These are phyloP conservation scores for Adoxophyes honmai DNA, from an alignment of 1,140 invertebrate genomes.

Conservation along the genomic window DNA sequence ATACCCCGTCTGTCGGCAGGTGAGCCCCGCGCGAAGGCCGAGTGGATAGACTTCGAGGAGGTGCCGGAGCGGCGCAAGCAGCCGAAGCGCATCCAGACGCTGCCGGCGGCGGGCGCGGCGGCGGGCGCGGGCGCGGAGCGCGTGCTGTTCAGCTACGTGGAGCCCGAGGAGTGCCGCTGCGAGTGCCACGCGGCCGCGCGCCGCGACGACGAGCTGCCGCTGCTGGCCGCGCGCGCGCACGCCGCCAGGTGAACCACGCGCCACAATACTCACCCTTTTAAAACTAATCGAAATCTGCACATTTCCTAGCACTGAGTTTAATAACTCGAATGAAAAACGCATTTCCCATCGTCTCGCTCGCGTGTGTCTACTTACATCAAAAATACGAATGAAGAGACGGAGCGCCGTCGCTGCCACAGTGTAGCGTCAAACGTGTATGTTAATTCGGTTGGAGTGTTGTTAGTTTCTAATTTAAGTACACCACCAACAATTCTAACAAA, in stretches of 20 bases:
- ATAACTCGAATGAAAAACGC: too few relatives aligned
- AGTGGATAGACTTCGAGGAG: conserved; percentile 92
- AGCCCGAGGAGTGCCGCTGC: conserved; percentile 89
- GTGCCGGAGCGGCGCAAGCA: conserved; percentile 87
- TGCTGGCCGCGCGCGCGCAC: conserved; percentile 34
- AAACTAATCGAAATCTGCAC: too few relatives aligned
- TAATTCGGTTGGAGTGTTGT: too few relatives aligned
- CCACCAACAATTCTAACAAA: too few relatives aligned
- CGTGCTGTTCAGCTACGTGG: conserved; percentile 85
- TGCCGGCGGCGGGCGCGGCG: conserved; percentile 76
- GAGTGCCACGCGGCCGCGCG: conserved; percentile 85
- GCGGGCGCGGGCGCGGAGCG: conserved; percentile 44
- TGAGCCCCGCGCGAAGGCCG: conserved; percentile 65
- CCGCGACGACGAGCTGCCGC: conserved; percentile 46
- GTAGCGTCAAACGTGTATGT: too few relatives aligned
- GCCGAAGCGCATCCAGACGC: conserved; percentile 88
- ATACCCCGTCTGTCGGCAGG: conserved; percentile 2
- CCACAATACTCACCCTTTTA: too few relatives aligned
- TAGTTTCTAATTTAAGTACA: too few relatives aligned
- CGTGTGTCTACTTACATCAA: too few relatives aligned
- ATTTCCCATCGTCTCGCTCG: too few relatives aligned
- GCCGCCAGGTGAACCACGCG: background rate
- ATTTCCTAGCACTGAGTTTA: too few relatives aligned
- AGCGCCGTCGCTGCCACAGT: too few relatives aligned
- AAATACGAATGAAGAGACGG: too few relatives aligned